These are phyloP conservation scores for Thomomys bottae DNA, from an alignment of 2,113 vertebrate species.

Conservation along the genomic window DNA sequence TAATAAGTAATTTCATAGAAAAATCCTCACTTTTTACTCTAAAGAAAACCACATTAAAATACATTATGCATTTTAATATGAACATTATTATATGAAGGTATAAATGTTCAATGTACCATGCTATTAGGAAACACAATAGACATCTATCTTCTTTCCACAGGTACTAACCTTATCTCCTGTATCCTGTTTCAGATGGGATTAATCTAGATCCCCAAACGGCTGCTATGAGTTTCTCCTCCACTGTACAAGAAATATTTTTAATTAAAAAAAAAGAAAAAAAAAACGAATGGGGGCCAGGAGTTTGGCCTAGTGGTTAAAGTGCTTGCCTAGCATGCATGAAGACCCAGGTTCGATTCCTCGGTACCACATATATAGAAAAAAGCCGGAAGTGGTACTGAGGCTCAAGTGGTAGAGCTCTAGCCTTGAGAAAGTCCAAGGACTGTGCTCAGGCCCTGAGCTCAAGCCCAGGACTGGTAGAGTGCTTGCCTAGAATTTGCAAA, in stretches of 20 bases:
- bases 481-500: no score
- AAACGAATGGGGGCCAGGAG: no score
- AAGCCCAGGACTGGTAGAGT: no score
- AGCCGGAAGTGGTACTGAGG: no score
- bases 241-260: background rate
- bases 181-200: background rate
- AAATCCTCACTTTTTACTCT: background rate
- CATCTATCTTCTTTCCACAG: background rate
- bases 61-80: background rate
- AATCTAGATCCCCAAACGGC: background rate
- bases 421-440: no score
- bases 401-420: no score
- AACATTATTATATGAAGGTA: background rate
- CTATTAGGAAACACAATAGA: background rate
- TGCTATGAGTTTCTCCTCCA: background rate
- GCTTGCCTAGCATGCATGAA: no score
- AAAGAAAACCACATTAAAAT: background rate
- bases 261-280: no score
- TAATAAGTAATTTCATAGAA: background rate
- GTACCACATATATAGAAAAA: no score
- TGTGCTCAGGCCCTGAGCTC: no score
- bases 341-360: no score
- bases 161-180: background rate
- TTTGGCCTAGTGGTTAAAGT: no score
- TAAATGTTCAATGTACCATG: background rate